These are phyloP conservation scores for Sebastes flavidus DNA, from an alignment of 2,797 vertebrate genomes.

Conservation along the genomic window DNA sequence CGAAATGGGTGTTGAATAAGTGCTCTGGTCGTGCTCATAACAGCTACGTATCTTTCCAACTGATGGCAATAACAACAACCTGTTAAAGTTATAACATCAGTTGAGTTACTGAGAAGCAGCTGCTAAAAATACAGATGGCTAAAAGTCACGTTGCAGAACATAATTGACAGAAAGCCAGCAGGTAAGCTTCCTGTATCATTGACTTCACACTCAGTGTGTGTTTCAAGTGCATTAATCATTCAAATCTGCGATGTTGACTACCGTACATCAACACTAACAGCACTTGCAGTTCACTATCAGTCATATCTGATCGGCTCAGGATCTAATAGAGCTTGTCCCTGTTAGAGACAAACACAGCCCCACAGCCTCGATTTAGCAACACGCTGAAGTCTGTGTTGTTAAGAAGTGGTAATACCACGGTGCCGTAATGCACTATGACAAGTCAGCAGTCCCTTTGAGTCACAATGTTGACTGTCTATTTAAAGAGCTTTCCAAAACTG, in stretches of 20 bases:
- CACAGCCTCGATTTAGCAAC: conserved; percentile 28
- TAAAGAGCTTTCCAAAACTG: conserved; percentile 53
- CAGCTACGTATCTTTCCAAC: not conserved
- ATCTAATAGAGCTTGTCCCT: conserved; percentile 7
- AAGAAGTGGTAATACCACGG: conserved; percentile 44
- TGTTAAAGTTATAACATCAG: not conserved
- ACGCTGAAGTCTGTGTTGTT: conserved; percentile 23
- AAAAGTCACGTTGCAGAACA: not conserved
- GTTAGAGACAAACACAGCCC: conserved; percentile 3
- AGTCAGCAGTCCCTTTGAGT: conserved; percentile 22
- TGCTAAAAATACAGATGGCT: not conserved
- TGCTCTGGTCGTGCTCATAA: not conserved
- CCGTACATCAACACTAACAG: not conserved
- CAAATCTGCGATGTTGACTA: not conserved
- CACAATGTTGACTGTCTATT: conserved; percentile 44
- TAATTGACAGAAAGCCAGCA: not conserved
- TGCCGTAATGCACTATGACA: conserved; percentile 24
- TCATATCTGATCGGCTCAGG: conserved; percentile 1
- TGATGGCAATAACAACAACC: not conserved
- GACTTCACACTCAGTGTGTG: not conserved
- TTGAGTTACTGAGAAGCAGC: not conserved
- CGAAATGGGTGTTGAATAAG: not conserved
- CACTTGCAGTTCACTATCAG: not conserved
- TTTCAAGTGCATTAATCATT: not conserved
- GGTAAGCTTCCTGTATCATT: not conserved